Percentiles rank a stretch among this genome's conserved stretches.
Conservation (phyloP, 1,140 invertebrate species). For the Archegozetes longisetosus region DNA sequence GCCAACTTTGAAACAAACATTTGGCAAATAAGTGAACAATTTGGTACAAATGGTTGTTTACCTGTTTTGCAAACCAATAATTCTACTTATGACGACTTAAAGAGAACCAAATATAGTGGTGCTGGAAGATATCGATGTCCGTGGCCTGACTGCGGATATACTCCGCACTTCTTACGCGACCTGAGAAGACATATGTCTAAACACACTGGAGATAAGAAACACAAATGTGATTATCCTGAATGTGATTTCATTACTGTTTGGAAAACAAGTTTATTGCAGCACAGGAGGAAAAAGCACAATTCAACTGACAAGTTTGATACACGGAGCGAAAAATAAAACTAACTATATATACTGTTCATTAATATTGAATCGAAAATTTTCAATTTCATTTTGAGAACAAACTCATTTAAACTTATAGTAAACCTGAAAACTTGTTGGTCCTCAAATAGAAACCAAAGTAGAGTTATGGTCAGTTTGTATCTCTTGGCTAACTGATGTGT, state of each 20-base stretch:
- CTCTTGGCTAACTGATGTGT: no score
- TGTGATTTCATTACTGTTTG: slow-evolving; percentile 11
- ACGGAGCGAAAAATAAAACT: no score
- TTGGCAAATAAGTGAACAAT: not conserved
- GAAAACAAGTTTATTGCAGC: slow-evolving; percentile 11
- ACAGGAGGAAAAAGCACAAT: slow-evolving; percentile 4
- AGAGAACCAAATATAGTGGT: not conserved
- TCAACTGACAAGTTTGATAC: not conserved
- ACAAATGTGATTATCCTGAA: slow-evolving; percentile 7
- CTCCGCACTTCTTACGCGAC: slow-evolving; percentile 1
- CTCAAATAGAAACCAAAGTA: no score
- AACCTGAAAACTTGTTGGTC: no score
- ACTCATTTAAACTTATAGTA: no score
- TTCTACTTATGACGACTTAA: no score
- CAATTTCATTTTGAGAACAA: no score
- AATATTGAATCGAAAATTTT: no score
- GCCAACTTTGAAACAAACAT: not conserved
- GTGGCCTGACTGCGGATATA: slow-evolving; percentile 5
- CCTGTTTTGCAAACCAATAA: not conserved
- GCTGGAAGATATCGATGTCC: not conserved
- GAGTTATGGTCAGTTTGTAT: no score
- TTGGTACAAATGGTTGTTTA: not conserved
- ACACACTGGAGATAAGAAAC: slow-evolving; percentile 4
- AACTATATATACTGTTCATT: no score
- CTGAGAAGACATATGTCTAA: slow-evolving; percentile 2